Evolutionary conservation across 2,888 invertebrate genomes (phyloP).

Genomic region (Polia nebulosa): DNA sequence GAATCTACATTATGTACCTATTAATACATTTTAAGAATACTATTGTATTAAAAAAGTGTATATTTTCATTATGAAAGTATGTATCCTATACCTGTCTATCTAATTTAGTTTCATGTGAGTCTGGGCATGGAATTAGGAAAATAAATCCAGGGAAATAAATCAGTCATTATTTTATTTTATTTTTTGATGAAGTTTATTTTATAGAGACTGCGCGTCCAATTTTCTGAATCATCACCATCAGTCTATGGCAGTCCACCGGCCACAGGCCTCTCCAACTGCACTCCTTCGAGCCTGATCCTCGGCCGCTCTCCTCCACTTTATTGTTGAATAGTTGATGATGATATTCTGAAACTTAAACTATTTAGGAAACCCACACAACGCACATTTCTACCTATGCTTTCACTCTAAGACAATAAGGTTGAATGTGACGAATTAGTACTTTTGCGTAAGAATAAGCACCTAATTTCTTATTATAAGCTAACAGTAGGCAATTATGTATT

Average conservation of each 20-base stretch:
- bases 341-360: conserved; percentile 31
- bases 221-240: not conserved
- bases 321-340: not conserved
- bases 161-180: not conserved
- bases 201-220: not conserved
- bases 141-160: not conserved
- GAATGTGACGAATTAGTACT: not conserved
- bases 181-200: not conserved
- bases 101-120: too few relatives aligned
- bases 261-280: not conserved
- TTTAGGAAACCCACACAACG: not conserved
- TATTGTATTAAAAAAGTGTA: too few relatives aligned
- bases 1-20: too few relatives aligned
- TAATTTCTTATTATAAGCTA: not conserved
- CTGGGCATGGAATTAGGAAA: too few relatives aligned
- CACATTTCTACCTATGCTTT: not conserved
- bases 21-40: too few relatives aligned
- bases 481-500: not conserved
- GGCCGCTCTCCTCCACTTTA: not conserved
- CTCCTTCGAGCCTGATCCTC: not conserved
- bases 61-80: too few relatives aligned
- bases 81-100: too few relatives aligned
- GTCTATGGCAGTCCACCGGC: not conserved
- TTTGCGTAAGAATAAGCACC: not conserved
- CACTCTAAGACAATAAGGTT: not conserved